Evolutionary conservation across 2,888 invertebrate species (phyloP), one percentile per base, ranked within the genome.

Genomic region (Creontiades dilutus): DNA sequence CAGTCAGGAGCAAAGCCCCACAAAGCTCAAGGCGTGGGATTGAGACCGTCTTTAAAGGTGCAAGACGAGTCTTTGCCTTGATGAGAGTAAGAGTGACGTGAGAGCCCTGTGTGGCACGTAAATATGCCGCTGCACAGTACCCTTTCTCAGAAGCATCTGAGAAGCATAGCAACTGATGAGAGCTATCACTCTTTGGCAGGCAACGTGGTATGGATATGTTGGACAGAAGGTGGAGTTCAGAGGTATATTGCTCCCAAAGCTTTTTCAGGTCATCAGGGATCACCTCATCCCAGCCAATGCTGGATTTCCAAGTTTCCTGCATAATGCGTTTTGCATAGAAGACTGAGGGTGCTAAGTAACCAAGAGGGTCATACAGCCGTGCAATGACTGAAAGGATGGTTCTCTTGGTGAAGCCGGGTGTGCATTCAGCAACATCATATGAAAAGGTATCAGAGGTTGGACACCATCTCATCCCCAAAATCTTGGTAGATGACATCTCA

Each of bases 21-120:
- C 37, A 37, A 55, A 0, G 85, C 84, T 27, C 89, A 86, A 89
- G 14, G 11, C 88, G 87, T 4, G 91, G 91, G 13, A 91, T 81
- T 16, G 90, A 91, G 16, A 90, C 12, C 11, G 84, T 80, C 76
- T 92, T 92, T n/a, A 91, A 37, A 9, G 91, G 91, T 0, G 91
- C 91, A 2, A 92, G 78, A 4, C 90, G 86, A 2, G 92, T n/a
- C n/a, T n/a, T n/a, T n/a, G n/a, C 90, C 86, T 91, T 92, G 0
- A 89, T 52, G 14, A 90, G 78, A 16, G 19, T 68, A 0, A 84
- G 7, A 13, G 76, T n/a, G 9, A 61, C 23, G 16, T 75, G 48
- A 14, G 52, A 16, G 0, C 13, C 14, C 55, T 88, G 86, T 19
- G 75, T 68, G 46, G 68, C 48, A 13, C 52, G 37, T 7, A 37